phyloP scores from a whole-genome alignment of 2,888 invertebrate genomes.

The Magallana nippona region DNA sequence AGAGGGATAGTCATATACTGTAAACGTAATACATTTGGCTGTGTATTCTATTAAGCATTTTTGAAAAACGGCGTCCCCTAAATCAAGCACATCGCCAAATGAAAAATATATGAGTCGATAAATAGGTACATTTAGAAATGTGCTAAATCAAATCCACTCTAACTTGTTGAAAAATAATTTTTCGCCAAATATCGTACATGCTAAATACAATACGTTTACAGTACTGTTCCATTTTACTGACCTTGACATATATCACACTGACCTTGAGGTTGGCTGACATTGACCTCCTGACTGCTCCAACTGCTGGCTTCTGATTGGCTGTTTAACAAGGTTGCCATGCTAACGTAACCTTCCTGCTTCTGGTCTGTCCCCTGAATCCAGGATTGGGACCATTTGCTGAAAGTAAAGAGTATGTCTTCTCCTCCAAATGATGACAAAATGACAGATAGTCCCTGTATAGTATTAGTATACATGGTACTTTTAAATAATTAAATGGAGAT shows the following conservation, averaged over 20 bases:
- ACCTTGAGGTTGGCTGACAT: constrained; percentile 13
- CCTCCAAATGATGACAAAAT: constrained; percentile 65
- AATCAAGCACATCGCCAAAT: too few relatives aligned
- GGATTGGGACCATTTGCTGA: constrained; percentile 54
- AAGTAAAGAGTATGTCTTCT: constrained; percentile 30
- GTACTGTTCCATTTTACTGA: too few relatives aligned
- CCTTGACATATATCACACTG: background rate
- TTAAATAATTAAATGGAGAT: background rate
- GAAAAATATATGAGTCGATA: too few relatives aligned
- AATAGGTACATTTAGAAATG: too few relatives aligned
- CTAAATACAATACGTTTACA: too few relatives aligned
- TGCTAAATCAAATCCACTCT: too few relatives aligned
- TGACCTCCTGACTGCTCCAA: constrained; percentile 11
- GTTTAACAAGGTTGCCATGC: constrained; percentile 60
- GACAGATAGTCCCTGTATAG: constrained; percentile 60
- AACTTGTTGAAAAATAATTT: too few relatives aligned
- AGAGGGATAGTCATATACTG: too few relatives aligned
- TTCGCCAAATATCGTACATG: too few relatives aligned
- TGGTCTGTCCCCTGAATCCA: constrained; percentile 57
- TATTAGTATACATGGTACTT: background rate
- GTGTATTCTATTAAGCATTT: too few relatives aligned
- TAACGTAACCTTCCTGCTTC: constrained; percentile 56
- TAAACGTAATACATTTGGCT: too few relatives aligned
- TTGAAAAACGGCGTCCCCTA: too few relatives aligned
- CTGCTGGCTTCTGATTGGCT: constrained; percentile 45